Percentiles rank a stretch among this genome's conserved stretches.
These are phyloP conservation scores for Chorisops tibialis DNA, from an alignment of 2,888 invertebrate species.

Conservation along the genomic window DNA sequence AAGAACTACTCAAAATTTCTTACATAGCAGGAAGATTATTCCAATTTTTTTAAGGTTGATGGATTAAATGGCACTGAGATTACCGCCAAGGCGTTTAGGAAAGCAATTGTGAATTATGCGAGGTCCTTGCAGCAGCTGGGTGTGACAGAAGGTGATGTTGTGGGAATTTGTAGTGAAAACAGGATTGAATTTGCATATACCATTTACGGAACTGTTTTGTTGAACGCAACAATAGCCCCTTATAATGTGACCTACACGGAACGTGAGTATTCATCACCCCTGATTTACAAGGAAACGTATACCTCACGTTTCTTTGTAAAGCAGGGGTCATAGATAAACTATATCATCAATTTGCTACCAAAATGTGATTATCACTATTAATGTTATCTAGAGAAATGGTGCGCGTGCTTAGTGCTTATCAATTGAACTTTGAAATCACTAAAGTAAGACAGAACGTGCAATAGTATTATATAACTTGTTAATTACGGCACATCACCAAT, in stretches of 20 bases:
- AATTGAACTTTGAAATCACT: too few relatives aligned
- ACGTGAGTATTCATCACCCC: conserved; percentile 49
- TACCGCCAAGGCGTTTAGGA: conserved; percentile 41
- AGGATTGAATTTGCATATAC: conserved; percentile 54
- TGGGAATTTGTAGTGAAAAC: conserved; percentile 60
- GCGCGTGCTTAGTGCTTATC: too few relatives aligned
- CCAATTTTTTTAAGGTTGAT: conserved; percentile 42
- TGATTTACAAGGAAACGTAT: too few relatives aligned
- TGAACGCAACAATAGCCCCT: conserved; percentile 59
- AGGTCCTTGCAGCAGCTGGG: conserved; percentile 51
- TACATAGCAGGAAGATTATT: too few relatives aligned
- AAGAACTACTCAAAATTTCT: conserved; percentile 39
- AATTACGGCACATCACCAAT: too few relatives aligned
- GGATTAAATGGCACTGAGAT: conserved; percentile 43
- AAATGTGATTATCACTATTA: too few relatives aligned
- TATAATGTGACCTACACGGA: conserved; percentile 59
- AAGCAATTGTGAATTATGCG: conserved; percentile 42
- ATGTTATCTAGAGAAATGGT: too few relatives aligned
- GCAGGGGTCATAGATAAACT: too few relatives aligned
- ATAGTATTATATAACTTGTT: too few relatives aligned
- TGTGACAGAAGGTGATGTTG: conserved; percentile 54
- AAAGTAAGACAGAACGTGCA: too few relatives aligned
- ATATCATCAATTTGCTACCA: too few relatives aligned
- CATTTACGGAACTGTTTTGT: conserved; percentile 54
- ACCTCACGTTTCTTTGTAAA: too few relatives aligned